Base-by-base conservation (phyloP, 2,888 invertebrate genomes). In the Torymus auratus region DNA sequence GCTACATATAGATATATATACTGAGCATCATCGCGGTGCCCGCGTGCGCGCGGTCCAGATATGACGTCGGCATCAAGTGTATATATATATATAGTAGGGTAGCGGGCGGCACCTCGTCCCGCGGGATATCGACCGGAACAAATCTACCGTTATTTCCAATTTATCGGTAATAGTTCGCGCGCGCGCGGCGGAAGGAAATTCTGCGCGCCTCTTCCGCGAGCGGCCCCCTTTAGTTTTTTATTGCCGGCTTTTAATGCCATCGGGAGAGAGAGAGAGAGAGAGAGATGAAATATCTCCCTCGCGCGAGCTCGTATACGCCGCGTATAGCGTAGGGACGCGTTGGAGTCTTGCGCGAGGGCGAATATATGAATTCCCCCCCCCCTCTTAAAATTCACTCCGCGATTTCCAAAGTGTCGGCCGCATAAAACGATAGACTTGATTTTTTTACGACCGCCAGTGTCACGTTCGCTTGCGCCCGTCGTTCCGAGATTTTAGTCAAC, bases 71-170 rank as follows among this genome's bases (percentile, higher is more conserved):
- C 41, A 7, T 28, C 7, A 41, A 7, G 7, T 41, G 0, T 41
- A 7, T 41, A 7, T 41, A 5, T 41, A 41, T 41, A 41, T 41
- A 41, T 41, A 41, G 41, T 13, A n/a, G 12, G 14, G 50, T 20
- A 50, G 23, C n/a, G 23, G n/a, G n/a, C 71, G 14, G 17, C 71
- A 17, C 52, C 17, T 50, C n/a, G 50, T 73, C 64, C 73, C 62
- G 64, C 23, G 28, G 52, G 60, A 76, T 61, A 76, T 76, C 69
- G 69, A 76, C 68, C 69, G 76, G 76, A 76, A 76, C 68, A 55
- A 76, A 76, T 76, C 76, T 69, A 62, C 76, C 68, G 76, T 76
- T 76, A 76, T 76, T 69, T 76, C 76, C 76, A 69, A 76, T 76
- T 76, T 76, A 76, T 76, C 69, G 61, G 61, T 69, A 69, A 76